Percentiles rank a stretch among this genome's conserved stretches.
Conservation (phyloP, 2,113 vertebrate genomes). For the Cynopterus brachyotis region DNA sequence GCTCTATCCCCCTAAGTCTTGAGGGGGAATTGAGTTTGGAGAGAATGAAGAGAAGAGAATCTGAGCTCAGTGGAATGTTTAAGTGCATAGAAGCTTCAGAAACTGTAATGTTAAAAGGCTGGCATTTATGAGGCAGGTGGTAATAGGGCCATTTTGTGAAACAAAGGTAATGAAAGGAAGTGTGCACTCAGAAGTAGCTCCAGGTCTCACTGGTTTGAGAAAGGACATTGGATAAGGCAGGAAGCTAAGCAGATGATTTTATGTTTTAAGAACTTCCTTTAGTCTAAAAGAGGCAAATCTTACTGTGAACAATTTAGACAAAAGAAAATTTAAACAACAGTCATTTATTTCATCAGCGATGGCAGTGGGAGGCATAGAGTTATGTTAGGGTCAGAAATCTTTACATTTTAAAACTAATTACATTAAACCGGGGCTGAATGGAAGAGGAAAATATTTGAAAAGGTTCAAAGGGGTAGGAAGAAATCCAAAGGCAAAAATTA, state of each 20-base stretch:
- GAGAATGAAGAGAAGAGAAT: background rate
- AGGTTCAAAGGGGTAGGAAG: background rate
- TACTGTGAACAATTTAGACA: background rate
- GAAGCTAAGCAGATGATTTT: constrained; percentile 34
- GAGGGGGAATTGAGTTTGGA: background rate
- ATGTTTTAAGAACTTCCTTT: constrained; percentile 45
- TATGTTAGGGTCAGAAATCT: background rate
- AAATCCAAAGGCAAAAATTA: constrained; percentile 13
- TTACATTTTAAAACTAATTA: constrained; percentile 24
- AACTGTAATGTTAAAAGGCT: background rate
- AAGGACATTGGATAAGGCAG: background rate
- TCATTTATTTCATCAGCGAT: constrained; percentile 6
- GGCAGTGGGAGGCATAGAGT: background rate
- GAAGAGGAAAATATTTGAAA: constrained; percentile 3
- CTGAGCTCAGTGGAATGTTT: background rate
- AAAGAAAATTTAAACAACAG: constrained; percentile 28
- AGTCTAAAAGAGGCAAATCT: constrained; percentile 19
- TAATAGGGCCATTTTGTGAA: constrained; percentile 21
- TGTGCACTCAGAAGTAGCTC: background rate
- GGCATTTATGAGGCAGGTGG: background rate
- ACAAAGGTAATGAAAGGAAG: constrained; percentile 14
- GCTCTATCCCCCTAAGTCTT: background rate
- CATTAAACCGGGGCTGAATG: background rate
- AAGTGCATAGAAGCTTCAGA: background rate
- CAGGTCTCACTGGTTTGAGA: background rate